Evolutionary conservation across 2,888 invertebrate genomes (phyloP).

Genomic region (Piscicola geometra): DNA sequence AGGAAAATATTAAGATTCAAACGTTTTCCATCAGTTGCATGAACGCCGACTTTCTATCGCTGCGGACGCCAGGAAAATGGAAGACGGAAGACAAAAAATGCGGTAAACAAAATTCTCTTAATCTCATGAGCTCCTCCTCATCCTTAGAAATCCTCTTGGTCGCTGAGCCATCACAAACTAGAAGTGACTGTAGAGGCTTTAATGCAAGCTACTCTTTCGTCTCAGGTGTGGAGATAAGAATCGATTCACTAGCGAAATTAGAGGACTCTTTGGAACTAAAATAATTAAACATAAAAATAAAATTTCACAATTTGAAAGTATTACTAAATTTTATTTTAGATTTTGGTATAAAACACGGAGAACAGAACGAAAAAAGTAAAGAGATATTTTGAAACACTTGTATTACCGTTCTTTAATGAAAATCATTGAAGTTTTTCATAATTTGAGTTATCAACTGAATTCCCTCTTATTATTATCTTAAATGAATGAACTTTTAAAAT

Average conservation of each 20-base stretch:
- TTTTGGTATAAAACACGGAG: conserved; percentile 14
- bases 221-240: not conserved
- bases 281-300: too few relatives aligned
- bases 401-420: not conserved
- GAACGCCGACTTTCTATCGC: not conserved
- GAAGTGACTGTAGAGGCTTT: not conserved
- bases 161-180: not conserved
- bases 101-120: not conserved
- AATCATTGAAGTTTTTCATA: too few relatives aligned
- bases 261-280: not conserved
- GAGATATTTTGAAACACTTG: not conserved
- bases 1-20: too few relatives aligned
- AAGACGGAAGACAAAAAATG: not conserved
- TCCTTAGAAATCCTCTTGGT: not conserved
- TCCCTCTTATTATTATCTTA: too few relatives aligned
- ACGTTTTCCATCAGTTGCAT: not conserved
- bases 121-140: conserved; percentile 4
- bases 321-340: too few relatives aligned
- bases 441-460: too few relatives aligned
- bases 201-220: not conserved
- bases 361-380: conserved; percentile 10
- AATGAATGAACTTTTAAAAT: not conserved
- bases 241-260: not conserved
- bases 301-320: not conserved
- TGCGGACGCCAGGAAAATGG: not conserved